These are phyloP conservation scores for Zosterops hypoxanthus DNA, from an alignment of 2,113 vertebrate species.

Conservation along the genomic window DNA sequence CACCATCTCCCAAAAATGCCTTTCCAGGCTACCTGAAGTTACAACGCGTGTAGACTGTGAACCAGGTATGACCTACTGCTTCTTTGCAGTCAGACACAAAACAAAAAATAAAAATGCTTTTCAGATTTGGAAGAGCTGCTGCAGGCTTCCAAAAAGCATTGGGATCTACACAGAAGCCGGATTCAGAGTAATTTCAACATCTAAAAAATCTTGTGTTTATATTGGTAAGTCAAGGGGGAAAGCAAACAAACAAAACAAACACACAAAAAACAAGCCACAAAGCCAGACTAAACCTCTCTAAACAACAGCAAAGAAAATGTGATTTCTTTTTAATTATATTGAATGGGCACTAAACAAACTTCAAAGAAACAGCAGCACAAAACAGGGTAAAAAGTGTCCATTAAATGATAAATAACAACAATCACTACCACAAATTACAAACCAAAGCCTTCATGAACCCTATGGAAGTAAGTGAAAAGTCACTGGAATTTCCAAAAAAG, in stretches of 20 bases:
- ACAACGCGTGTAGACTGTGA: background rate
- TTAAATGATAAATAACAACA: background rate
- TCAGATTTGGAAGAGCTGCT: background rate
- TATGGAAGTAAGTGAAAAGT: background rate
- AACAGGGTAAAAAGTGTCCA: background rate
- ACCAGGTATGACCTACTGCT: background rate
- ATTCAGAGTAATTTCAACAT: background rate
- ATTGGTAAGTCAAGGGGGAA: background rate
- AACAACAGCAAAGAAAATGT: background rate
- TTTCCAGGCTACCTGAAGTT: background rate
- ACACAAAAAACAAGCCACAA: background rate
- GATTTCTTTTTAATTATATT: background rate
- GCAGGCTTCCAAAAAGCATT: background rate
- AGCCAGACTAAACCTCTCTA: background rate
- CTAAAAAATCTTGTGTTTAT: background rate
- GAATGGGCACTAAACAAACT: background rate
- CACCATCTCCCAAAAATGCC: background rate
- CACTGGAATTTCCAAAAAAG: background rate
- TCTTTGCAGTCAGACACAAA: background rate
- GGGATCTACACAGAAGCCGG: accelerated
- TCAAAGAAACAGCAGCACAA: background rate
- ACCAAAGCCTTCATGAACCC: background rate
- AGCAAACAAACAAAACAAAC: background rate
- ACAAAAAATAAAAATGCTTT: background rate
- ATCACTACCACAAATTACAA: background rate